Percentiles rank a stretch among this genome's conserved stretches.
Conservation (phyloP, 2,113 vertebrate species). For the Potamarius usumacintae region DNA sequence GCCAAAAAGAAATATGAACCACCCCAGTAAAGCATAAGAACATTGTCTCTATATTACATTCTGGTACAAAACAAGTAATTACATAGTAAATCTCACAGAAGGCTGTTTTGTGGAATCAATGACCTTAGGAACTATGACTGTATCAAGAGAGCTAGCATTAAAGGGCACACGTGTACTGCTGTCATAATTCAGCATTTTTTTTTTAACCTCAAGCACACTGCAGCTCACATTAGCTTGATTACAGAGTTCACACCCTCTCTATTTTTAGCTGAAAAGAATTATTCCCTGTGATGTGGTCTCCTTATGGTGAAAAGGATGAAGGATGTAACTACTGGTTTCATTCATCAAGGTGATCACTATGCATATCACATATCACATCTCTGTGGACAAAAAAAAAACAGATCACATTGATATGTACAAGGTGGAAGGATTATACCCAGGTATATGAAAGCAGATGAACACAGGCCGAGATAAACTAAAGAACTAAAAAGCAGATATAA, state of each 20-base stretch:
- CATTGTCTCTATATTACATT: constrained; percentile 32
- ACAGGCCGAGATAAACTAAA: not conserved
- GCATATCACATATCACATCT: constrained; percentile 40
- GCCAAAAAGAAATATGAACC: constrained; percentile 32
- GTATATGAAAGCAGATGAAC: constrained; percentile 14
- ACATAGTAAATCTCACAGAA: constrained; percentile 51
- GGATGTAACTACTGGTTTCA: constrained; percentile 10
- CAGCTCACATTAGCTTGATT: constrained; percentile 37
- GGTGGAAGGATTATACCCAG: constrained; percentile 13
- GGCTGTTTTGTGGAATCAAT: constrained; percentile 46
- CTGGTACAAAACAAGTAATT: constrained; percentile 50
- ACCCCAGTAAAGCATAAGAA: constrained; percentile 44
- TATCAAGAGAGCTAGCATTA: constrained; percentile 28
- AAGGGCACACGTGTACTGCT: constrained; percentile 18
- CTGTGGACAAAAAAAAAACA: constrained; percentile 33
- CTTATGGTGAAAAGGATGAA: not conserved
- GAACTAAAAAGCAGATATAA: not conserved
- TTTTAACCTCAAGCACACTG: not conserved
- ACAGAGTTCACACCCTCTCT: constrained; percentile 18
- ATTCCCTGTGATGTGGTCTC: constrained; percentile 33
- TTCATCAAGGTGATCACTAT: constrained; percentile 40
- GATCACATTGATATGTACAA: constrained; percentile 24
- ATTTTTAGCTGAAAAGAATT: constrained; percentile 30
- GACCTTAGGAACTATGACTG: constrained; percentile 32
- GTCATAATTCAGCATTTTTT: constrained; percentile 8